Evolutionary conservation across 37 sponge, comb jelly and placozoan genomes (phyloP), one percentile per base, ranked within the genome.

Genomic region (Cladorhizidae sp.): DNA sequence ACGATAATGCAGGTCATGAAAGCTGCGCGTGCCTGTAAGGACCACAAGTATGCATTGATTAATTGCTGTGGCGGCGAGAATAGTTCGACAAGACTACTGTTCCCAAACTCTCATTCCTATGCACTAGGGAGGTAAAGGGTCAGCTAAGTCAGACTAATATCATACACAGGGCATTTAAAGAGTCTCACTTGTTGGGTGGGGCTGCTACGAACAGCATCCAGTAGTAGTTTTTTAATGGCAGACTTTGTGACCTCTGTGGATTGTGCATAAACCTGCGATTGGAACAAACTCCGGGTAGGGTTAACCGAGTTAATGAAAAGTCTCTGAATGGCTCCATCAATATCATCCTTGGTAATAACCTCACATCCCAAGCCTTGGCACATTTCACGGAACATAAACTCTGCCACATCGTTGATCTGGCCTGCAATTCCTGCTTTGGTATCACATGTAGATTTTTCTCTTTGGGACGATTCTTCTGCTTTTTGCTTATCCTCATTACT

Each of bases 371-470:
- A 40, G 22, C 42, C 81, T 14, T 62, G 39, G 23, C 78, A 77
- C 83, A 88, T 83, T 40, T 29, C 43, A 18, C 8, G 0, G 54
- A 88, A 88, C 78, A 88, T 88, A 2, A 33, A 56, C 55, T 75
- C 67, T 39, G 83, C 88, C 26, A 78, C 79, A 15, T 25, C 20
- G 17, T 37, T 18, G 39, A 82, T 64, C 26, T 81, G 83, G 12
- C 64, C 42, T 54, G 73, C 80, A 23, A 26, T 67, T 40, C 50
- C 75, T 12, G 49, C 49, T 18, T 31, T 73, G 29, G 80, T 54
- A 18, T 79, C 40, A 2, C 73, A 64, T 39, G 32, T 54, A 11
- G 14, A 26, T 0, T 41, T 21, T 65, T n/a, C 61, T n/a, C n/a
- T 31, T 54, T 2, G 68, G n/a, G 29, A 31, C 38, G 29, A 67